Evolutionary conservation across 2,797 vertebrate species (phyloP).

Genomic region (Sebastolobus alascanus): DNA sequence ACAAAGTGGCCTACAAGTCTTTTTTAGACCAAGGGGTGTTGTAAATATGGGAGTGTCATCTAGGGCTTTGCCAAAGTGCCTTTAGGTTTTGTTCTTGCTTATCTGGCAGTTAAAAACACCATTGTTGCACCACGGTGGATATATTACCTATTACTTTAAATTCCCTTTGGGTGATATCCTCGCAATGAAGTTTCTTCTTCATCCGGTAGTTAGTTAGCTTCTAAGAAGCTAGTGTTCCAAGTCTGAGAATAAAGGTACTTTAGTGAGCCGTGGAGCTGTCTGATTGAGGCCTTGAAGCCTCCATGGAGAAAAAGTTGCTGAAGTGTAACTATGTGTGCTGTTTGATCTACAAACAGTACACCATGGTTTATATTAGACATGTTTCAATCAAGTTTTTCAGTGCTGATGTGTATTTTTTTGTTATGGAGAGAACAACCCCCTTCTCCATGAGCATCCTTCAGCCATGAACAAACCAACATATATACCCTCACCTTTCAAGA

Average conservation of each 20-base stretch:
- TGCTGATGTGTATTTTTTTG: not conserved
- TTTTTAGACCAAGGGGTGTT: not conserved
- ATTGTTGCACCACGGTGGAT: slow-evolving; percentile 20
- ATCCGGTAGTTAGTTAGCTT: not conserved
- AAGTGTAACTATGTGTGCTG: not conserved
- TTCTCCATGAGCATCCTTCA: not conserved
- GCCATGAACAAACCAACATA: not conserved
- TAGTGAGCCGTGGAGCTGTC: slow-evolving; percentile 29
- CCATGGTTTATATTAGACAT: not conserved
- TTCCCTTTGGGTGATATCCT: not conserved
- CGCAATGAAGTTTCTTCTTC: slow-evolving; percentile 12
- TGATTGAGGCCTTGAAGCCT: not conserved
- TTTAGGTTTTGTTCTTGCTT: slow-evolving; percentile 25
- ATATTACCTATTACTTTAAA: slow-evolving; percentile 8
- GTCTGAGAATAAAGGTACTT: slow-evolving; percentile 20
- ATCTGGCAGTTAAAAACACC: slow-evolving; percentile 21
- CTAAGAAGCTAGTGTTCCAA: not conserved
- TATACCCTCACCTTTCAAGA: not conserved
- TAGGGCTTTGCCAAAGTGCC: slow-evolving; percentile 23
- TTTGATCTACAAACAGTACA: not conserved
- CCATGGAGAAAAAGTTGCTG: not conserved
- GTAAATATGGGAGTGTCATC: not conserved
- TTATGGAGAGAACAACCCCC: not conserved
- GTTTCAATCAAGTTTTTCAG: not conserved
- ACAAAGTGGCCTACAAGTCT: slow-evolving; percentile 17